Percentiles rank a stretch among this genome's conserved stretches.
Evolutionary conservation across 2,797 vertebrate species (phyloP).

Genomic region (Dryobates pubescens): DNA sequence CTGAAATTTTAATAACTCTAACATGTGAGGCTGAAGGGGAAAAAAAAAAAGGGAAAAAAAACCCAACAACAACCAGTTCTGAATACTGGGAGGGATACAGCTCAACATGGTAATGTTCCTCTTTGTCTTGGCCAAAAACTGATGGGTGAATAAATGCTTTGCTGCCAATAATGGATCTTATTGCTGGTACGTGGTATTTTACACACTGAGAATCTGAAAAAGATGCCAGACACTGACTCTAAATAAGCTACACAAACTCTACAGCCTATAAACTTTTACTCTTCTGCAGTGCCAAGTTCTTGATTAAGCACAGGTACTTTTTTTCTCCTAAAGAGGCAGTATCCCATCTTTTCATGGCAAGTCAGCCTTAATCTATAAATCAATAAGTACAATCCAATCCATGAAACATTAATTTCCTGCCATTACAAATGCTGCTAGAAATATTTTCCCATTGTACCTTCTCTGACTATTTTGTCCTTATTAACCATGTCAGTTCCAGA

Average conservation of each 20-base stretch:
- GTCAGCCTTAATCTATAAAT: neutral
- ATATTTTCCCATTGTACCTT: neutral
- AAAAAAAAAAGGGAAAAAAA: neutral
- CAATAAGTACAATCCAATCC: neutral
- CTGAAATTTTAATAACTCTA: constrained; percentile 32
- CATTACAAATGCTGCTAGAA: neutral
- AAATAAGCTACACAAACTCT: neutral
- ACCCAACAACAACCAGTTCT: neutral
- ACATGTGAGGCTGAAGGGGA: neutral
- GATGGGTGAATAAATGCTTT: neutral
- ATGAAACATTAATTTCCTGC: neutral
- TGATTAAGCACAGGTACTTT: neutral
- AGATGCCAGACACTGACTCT: neutral
- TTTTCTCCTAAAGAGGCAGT: neutral
- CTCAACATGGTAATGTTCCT: neutral
- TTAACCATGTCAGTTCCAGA: neutral
- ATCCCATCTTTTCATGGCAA: neutral
- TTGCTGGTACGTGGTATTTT: neutral
- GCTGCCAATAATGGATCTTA: neutral
- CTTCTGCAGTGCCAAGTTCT: neutral
- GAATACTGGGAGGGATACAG: neutral
- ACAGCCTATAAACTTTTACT: neutral
- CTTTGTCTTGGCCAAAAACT: neutral
- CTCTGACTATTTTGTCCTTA: neutral
- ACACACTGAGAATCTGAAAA: neutral